Base-by-base conservation (phyloP, 2,797 vertebrate species). In the Psittacula echo region DNA sequence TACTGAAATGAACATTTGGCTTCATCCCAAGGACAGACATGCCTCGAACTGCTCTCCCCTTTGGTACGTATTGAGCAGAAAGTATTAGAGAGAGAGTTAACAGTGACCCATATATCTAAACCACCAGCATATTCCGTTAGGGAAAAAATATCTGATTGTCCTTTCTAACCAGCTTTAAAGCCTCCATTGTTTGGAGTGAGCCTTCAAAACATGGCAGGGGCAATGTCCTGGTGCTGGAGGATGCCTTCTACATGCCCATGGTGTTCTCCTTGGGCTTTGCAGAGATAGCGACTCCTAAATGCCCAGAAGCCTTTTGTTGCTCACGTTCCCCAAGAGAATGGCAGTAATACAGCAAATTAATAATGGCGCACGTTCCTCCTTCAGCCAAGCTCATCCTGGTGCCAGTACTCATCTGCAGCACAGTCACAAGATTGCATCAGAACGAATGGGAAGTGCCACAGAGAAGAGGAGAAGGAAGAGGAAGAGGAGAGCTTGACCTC, bases 111-210 rank as follows among this genome's bases (percentile, higher is more conserved):
- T 66, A 68, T 78, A 93, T 83, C 62, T 81, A 81, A 90, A 90
- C 73, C 78, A 89, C 78, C 22, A 80, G 74, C 75, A 75, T 89
- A 94, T 95, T 90, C 92, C 89, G 48, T 77, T 91, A 93, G 93
- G 85, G 87, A 87, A 94, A 93, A 94, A 94, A 70, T 90, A 93
- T 93, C 73, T 41, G 84, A 94, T 85, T 93, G 90, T 93, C 90
- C 92, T 93, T 79, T 91, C 79, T 86, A 90, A 81, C 79, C 0
- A 2, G 76, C 73, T 93, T 88, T 91, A 87, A 95, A 94, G 79
- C 58, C 73, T 67, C 72, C 80, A 48, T 71, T 93, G 93, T 84
- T 87, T 0, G 0, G 50, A 0, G 0, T 19, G n/a, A 95, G 34
- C 84, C 88, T 95, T 89, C 75, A 89, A 75, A 94, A 85, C 62